Evolutionary conservation across 2,888 invertebrate genomes (phyloP).

Genomic region (Dasysyrphus albostriatus): DNA sequence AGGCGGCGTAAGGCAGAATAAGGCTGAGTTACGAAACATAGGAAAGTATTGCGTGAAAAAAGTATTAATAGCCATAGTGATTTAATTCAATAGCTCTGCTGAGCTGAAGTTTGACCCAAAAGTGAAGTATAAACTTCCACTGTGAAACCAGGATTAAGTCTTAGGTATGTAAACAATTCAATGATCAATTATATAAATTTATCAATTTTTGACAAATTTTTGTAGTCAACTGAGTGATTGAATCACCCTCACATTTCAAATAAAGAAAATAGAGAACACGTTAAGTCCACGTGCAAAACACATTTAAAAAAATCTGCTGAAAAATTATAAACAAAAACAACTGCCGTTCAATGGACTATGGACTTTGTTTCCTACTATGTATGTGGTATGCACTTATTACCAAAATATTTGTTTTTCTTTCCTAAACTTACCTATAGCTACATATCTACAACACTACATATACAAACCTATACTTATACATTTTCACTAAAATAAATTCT

Average conservation of each 20-base stretch:
- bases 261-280: not conserved
- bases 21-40: too few species aligned
- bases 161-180: too few species aligned
- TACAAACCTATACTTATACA: not conserved
- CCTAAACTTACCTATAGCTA: not conserved
- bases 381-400: not conserved
- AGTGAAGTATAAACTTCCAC: too few species aligned
- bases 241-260: not conserved
- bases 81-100: too few species aligned
- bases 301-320: not conserved
- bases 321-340: slow-evolving; percentile 29
- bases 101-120: too few species aligned
- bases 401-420: slow-evolving; percentile 1
- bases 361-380: not conserved
- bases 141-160: too few species aligned
- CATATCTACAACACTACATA: not conserved
- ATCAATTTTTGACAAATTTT: too few species aligned
- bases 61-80: too few species aligned
- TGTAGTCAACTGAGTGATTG: too few species aligned
- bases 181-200: too few species aligned
- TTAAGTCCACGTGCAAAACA: not conserved
- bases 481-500: slow-evolving; percentile 22
- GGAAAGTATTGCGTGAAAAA: too few species aligned
- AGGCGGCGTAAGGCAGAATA: too few species aligned
- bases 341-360: slow-evolving; percentile 22